A percentile compares a stretch with the other conserved stretches of the same genome.
These are phyloP conservation scores for Caenorhabditis sp. DNA, from an alignment of 2,888 invertebrate genomes.

Conservation along the genomic window DNA sequence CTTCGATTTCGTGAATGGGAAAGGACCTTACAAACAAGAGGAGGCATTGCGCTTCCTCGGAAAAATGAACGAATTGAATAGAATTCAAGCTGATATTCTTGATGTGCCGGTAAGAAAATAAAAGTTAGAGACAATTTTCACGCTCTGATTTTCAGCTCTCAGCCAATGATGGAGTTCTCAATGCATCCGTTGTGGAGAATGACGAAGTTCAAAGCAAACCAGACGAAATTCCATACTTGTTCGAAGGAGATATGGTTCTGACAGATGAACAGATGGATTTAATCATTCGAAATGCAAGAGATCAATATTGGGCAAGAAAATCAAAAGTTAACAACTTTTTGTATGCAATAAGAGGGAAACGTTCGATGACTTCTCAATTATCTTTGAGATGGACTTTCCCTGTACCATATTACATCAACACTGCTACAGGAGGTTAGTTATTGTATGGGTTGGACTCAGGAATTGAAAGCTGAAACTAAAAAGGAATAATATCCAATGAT, in stretches of 20 bases:
- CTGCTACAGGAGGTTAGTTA: constrained; percentile 51
- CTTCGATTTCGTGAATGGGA: constrained; percentile 24
- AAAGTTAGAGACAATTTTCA: no score
- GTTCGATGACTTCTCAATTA: constrained; percentile 55
- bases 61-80: constrained; percentile 42
- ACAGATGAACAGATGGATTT: constrained; percentile 59
- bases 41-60: constrained; percentile 27
- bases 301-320: constrained; percentile 49
- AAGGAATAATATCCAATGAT: no score
- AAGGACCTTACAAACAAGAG: constrained; percentile 31
- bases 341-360: constrained; percentile 24
- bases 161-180: not conserved
- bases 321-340: constrained; percentile 13
- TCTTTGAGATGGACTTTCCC: constrained; percentile 54
- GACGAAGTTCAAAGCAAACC: constrained; percentile 28
- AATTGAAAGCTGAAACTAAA: not conserved
- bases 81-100: constrained; percentile 42
- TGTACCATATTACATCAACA: constrained; percentile 56
- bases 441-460: not conserved
- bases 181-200: not conserved
- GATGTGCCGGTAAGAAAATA: constrained; percentile 20
- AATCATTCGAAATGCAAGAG: constrained; percentile 43
- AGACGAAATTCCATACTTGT: constrained; percentile 60
- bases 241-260: constrained; percentile 67
- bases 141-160: constrained; percentile 5